Conservation (phyloP, 2,113 vertebrate species). For the Cettia cetti region DNA sequence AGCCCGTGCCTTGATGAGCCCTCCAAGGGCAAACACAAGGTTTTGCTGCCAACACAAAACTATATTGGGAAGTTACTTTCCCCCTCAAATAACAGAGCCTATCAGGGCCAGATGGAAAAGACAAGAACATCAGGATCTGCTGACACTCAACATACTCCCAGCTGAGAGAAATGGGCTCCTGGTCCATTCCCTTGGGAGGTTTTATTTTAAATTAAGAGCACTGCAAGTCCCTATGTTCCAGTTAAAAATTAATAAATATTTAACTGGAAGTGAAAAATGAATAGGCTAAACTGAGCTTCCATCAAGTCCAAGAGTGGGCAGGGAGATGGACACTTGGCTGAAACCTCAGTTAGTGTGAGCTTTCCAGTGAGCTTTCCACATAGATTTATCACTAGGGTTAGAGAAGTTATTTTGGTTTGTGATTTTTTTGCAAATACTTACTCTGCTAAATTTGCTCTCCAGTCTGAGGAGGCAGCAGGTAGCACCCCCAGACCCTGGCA, state of each 20-base stretch:
- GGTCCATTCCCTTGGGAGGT: neutral
- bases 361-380: neutral
- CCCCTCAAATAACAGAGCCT: accelerated
- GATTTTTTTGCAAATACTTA: neutral
- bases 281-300: neutral
- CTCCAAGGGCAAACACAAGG: neutral
- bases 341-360: neutral
- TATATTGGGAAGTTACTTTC: neutral
- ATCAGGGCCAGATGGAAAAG: neutral
- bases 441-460: neutral
- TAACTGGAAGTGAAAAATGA: neutral
- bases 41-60: neutral
- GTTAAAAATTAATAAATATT: neutral
- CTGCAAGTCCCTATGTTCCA: neutral
- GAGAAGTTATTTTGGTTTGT: neutral
- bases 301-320: neutral
- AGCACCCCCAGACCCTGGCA: neutral
- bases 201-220: neutral
- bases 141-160: neutral
- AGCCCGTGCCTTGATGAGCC: accelerated
- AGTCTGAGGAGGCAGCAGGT: neutral
- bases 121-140: neutral
- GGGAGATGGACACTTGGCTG: neutral
- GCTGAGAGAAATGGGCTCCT: neutral
- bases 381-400: neutral